Evolutionary conservation across 2,888 invertebrate genomes (phyloP).

Genomic region (Chrysopilus asiliformis): DNA sequence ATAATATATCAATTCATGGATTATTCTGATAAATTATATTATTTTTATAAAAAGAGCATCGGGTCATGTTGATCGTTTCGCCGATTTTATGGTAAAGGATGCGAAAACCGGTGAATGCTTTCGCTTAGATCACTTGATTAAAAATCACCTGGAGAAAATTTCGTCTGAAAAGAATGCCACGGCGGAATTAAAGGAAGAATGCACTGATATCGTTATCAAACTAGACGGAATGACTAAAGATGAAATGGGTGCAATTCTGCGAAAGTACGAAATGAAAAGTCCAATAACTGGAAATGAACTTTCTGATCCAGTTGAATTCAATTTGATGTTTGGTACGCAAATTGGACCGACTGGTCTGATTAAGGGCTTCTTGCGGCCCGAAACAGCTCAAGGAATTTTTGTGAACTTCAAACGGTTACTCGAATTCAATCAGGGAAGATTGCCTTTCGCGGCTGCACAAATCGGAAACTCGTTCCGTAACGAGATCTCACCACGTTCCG

Average conservation of each 20-base stretch:
- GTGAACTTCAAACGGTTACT: constrained; percentile 96
- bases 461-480: constrained; percentile 95
- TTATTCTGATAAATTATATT: background rate
- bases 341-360: constrained; percentile 94
- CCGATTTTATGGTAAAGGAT: constrained; percentile 99
- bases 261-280: constrained; percentile 84
- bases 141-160: constrained; percentile 81
- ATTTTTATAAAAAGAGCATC: constrained; percentile 54
- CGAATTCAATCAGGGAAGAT: constrained; percentile 90
- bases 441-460: constrained; percentile 98
- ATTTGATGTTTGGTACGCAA: constrained; percentile 96
- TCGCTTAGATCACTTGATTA: constrained; percentile 92
- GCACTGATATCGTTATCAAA: constrained; percentile 63
- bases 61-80: constrained; percentile 97
- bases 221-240: constrained; percentile 85
- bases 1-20: background rate
- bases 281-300: constrained; percentile 91
- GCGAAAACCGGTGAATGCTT: constrained; percentile 93
- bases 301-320: constrained; percentile 93
- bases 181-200: constrained; percentile 55
- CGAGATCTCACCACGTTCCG: constrained; percentile 97
- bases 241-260: constrained; percentile 77
- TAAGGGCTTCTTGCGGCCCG: constrained; percentile 90
- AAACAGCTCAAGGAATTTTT: constrained; percentile 99
- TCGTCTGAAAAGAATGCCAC: constrained; percentile 70